phyloP scores from a whole-genome alignment of 2,113 vertebrate species.

The Ramphastos sulfuratus region DNA sequence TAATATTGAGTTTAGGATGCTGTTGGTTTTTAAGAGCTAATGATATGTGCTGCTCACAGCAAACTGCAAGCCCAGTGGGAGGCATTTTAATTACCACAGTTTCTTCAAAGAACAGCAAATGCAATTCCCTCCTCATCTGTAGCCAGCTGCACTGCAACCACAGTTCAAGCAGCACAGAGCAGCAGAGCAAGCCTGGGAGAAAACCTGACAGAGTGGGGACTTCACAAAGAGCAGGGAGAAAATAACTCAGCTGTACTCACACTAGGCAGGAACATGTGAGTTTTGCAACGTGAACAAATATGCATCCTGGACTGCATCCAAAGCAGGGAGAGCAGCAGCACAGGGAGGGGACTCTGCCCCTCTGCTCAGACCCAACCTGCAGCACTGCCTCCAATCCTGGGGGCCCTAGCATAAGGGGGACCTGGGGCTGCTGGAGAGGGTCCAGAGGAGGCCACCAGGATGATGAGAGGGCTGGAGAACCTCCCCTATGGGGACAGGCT shows the following conservation, averaged over 20 bases:
- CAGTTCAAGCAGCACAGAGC: not conserved
- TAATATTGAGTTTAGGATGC: slow-evolving; percentile 60
- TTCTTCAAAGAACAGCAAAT: slow-evolving; percentile 75
- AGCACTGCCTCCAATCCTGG: too few relatives aligned
- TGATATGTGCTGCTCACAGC: slow-evolving; percentile 68
- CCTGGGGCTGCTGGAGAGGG: too few relatives aligned
- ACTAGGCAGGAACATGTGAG: not conserved
- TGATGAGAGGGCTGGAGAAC: too few relatives aligned
- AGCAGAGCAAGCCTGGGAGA: not conserved
- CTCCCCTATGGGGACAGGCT: too few relatives aligned
- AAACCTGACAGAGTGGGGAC: not conserved
- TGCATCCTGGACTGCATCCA: too few relatives aligned
- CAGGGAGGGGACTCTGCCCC: too few relatives aligned
- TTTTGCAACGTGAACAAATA: too few relatives aligned
- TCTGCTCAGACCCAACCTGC: too few relatives aligned
- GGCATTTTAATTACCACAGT: slow-evolving; percentile 74
- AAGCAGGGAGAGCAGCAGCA: too few relatives aligned
- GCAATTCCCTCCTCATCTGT: slow-evolving; percentile 67
- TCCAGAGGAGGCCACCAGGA: too few relatives aligned
- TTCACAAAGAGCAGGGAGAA: not conserved
- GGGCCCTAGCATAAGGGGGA: too few relatives aligned
- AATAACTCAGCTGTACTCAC: not conserved
- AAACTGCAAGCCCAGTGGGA: slow-evolving; percentile 64
- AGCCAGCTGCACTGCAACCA: slow-evolving; percentile 39
- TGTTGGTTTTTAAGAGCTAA: slow-evolving; percentile 71